These are phyloP conservation scores for Platyura marginata DNA, from an alignment of 1,140 invertebrate species.

Conservation along the genomic window DNA sequence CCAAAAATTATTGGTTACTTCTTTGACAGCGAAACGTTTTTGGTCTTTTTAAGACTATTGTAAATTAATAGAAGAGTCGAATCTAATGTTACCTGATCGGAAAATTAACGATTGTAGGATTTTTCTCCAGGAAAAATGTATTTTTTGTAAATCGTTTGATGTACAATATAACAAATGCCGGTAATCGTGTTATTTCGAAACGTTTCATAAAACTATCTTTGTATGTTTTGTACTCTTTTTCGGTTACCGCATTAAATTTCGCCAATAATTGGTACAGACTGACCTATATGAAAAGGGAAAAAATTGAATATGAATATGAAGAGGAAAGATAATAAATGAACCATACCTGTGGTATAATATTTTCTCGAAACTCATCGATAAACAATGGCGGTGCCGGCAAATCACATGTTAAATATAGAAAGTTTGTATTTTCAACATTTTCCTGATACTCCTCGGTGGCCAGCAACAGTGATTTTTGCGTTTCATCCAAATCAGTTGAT, in stretches of 20 bases:
- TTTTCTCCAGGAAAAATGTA: slow-evolving; percentile 97
- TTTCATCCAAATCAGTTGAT: slow-evolving; percentile 80
- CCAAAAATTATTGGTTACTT: no score
- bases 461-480: slow-evolving; percentile 60
- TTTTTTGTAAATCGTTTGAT: slow-evolving; percentile 98
- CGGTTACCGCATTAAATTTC: slow-evolving; percentile 89
- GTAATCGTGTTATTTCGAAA: slow-evolving; percentile 88
- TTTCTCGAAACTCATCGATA: slow-evolving; percentile 92
- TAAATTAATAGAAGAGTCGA: background rate
- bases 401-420: slow-evolving; percentile 92
- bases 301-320: slow-evolving; percentile 1
- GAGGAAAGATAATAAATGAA: slow-evolving; percentile 1
- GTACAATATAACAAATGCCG: slow-evolving; percentile 94
- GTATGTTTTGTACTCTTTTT: slow-evolving; percentile 98
- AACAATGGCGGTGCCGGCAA: slow-evolving; percentile 90
- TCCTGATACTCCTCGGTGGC: slow-evolving; percentile 77
- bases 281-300: slow-evolving; percentile 38
- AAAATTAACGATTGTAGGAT: slow-evolving; percentile 99
- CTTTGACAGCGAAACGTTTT: background rate
- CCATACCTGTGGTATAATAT: slow-evolving; percentile 89
- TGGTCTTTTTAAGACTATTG: background rate
- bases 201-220: slow-evolving; percentile 96
- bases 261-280: slow-evolving; percentile 82
- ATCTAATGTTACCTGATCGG: slow-evolving; percentile 75
- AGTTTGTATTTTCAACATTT: slow-evolving; percentile 72